Percentiles rank a stretch among this genome's conserved stretches.
Evolutionary conservation across 2,888 invertebrate genomes (phyloP).

Genomic region (Romanomermis culicivorax): DNA sequence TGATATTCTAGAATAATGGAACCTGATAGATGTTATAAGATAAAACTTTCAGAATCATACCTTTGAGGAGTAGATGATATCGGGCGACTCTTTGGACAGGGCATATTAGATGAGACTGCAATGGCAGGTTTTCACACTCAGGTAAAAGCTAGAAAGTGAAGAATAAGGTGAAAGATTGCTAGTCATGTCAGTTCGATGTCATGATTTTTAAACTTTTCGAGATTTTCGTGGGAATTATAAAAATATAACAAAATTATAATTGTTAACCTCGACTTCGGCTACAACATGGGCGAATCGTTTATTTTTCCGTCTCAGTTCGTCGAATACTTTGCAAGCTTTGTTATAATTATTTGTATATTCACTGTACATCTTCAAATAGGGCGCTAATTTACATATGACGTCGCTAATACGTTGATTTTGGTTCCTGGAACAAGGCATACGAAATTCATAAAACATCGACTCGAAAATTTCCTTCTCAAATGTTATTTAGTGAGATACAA

Average conservation of each 20-base stretch:
- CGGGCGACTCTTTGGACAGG: constrained; percentile 40
- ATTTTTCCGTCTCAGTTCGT: constrained; percentile 37
- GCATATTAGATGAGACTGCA: constrained; percentile 39
- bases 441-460: not conserved
- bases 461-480: no score
- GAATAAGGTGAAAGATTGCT: not conserved
- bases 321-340: constrained; percentile 35
- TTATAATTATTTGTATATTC: constrained; percentile 47
- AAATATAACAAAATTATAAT: not conserved
- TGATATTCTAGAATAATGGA: constrained; percentile 32
- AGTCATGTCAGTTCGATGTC: no score
- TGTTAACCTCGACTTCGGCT: constrained; percentile 38
- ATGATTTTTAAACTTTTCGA: not conserved
- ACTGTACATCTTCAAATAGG: constrained; percentile 46
- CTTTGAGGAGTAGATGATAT: constrained; percentile 35
- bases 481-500: no score
- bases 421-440: not conserved
- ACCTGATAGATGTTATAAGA: no score
- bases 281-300: constrained; percentile 40
- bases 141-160: constrained; percentile 31
- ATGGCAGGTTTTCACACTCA: constrained; percentile 36
- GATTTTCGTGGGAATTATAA: no score
- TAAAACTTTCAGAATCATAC: no score
- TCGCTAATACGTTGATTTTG: constrained; percentile 33
- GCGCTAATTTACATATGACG: constrained; percentile 42